These are phyloP conservation scores for Chaetops frenatus DNA, from an alignment of 2,113 vertebrate species.

Conservation along the genomic window DNA sequence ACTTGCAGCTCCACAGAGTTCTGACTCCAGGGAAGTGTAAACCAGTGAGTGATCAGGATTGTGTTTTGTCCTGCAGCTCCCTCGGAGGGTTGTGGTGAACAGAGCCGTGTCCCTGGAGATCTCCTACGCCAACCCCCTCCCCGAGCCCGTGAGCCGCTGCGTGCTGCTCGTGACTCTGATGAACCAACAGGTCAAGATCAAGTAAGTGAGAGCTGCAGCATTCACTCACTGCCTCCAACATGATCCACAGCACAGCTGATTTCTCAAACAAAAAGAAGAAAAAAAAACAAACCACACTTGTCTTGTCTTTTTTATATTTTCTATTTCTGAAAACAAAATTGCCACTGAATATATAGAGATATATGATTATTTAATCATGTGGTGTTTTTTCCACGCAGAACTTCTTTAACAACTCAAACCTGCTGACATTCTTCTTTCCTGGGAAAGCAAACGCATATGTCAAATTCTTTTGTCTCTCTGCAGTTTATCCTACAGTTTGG, in stretches of 20 bases:
- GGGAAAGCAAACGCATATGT: background rate
- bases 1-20: background rate
- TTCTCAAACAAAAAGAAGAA: background rate
- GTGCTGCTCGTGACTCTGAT: constrained; percentile 68
- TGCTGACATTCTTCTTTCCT: background rate
- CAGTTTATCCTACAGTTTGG: background rate
- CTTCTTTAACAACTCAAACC: background rate
- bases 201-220: constrained; percentile 41
- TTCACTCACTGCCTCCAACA: background rate
- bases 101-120: constrained; percentile 50
- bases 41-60: background rate
- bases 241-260: background rate
- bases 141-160: constrained; percentile 44
- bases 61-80: constrained; percentile 14
- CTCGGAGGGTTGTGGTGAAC: constrained; percentile 19
- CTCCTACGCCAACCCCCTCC: constrained; percentile 61
- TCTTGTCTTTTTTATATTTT: background rate
- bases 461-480: background rate
- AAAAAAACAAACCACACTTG: background rate
- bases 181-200: constrained; percentile 59
- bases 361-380: background rate
- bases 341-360: background rate
- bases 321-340: background rate
- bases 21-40: background rate
- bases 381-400: background rate